Evolutionary conservation across 2,888 invertebrate genomes (phyloP).

Genomic region (Frankliniella intonsa): DNA sequence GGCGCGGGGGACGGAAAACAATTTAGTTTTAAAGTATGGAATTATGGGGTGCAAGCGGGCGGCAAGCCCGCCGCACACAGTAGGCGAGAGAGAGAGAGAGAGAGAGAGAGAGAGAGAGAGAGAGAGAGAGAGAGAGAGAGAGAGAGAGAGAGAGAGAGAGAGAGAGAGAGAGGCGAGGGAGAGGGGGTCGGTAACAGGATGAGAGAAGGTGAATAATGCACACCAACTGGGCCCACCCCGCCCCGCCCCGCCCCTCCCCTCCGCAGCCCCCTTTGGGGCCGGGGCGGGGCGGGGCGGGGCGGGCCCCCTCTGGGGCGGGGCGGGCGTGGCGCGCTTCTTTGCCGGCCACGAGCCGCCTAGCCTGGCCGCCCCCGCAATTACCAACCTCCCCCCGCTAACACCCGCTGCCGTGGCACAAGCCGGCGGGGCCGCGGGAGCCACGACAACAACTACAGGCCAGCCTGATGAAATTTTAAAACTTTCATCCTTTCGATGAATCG

Average conservation of each 20-base stretch:
- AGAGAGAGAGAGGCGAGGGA: not conserved
- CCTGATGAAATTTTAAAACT: too few species aligned
- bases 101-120: not conserved
- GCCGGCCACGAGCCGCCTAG: not conserved
- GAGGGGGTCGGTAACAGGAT: not conserved
- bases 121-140: not conserved
- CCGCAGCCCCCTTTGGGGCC: not conserved
- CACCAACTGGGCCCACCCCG: slow-evolving; percentile 13
- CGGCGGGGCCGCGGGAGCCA: too few species aligned
- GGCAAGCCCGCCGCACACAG: not conserved
- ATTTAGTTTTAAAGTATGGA: slow-evolving; percentile 27
- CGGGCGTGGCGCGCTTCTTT: not conserved
- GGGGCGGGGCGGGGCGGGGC: not conserved
- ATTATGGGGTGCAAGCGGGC: slow-evolving; percentile 24
- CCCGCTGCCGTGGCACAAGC: too few species aligned
- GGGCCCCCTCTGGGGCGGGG: not conserved
- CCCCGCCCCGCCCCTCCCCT: not conserved
- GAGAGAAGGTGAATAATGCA: slow-evolving; percentile 25
- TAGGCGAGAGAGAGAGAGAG: too few species aligned
- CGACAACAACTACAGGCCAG: too few species aligned
- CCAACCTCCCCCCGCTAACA: not conserved
- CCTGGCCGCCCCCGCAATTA: not conserved
- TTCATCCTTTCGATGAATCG: too few species aligned
- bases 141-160: too few species aligned
- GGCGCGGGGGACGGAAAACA: slow-evolving; percentile 1